phyloP scores from a whole-genome alignment of 2,888 invertebrate genomes.

The Scaptomyza parva region DNA sequence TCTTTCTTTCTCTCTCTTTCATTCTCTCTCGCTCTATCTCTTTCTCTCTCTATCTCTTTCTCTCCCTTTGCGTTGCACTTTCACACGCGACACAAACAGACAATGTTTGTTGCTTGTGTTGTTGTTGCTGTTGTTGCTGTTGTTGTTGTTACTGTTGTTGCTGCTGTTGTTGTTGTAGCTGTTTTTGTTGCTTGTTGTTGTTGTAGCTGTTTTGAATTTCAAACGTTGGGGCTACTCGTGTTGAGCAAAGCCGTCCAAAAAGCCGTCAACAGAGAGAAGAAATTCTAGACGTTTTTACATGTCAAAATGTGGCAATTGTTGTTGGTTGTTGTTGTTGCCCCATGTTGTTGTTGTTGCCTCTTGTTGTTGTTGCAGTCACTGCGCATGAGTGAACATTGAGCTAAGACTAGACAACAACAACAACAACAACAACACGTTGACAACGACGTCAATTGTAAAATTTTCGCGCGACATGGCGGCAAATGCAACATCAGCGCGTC shows the following conservation, averaged over 20 bases:
- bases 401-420: constrained; percentile 42
- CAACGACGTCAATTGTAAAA: constrained; percentile 74
- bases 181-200: constrained; percentile 41
- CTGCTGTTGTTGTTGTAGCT: neutral
- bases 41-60: neutral
- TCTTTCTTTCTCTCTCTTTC: too few relatives aligned
- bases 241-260: constrained; percentile 66
- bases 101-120: constrained; percentile 10
- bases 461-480: constrained; percentile 74
- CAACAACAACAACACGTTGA: constrained; percentile 32
- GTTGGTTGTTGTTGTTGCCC: constrained; percentile 17
- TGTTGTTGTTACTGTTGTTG: constrained; percentile 21
- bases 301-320: constrained; percentile 66
- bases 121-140: neutral
- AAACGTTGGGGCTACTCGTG: constrained; percentile 70
- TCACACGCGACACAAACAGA: constrained; percentile 63
- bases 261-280: constrained; percentile 66
- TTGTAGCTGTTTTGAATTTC: constrained; percentile 72
- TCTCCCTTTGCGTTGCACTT: constrained; percentile 42
- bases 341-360: constrained; percentile 29
- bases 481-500: constrained; percentile 62
- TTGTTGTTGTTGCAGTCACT: constrained; percentile 50
- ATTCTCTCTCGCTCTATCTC: neutral
- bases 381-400: constrained; percentile 80
- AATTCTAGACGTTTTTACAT: constrained; percentile 78